A percentile compares a stretch with the other conserved stretches of the same genome.
Evolutionary conservation across 2,113 vertebrate species (phyloP).

Genomic region (Gila orcuttii): DNA sequence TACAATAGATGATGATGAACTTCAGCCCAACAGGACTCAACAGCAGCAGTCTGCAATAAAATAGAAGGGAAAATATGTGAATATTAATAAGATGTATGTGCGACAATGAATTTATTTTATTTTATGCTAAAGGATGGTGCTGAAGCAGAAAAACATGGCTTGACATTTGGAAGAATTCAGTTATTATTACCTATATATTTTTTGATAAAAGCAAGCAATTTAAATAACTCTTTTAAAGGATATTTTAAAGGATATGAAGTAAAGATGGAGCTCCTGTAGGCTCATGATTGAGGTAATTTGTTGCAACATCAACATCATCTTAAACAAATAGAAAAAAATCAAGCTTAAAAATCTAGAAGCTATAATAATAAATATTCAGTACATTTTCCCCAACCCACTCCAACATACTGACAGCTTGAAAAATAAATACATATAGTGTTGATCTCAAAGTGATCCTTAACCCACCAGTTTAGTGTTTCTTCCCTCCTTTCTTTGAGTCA

Average conservation of each 20-base stretch:
- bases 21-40: background rate
- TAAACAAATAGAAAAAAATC: conserved; percentile 71
- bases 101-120: too few species aligned
- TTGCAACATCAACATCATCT: conserved; percentile 69
- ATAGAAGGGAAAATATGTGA: background rate
- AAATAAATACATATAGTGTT: background rate
- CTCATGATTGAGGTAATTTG: conserved; percentile 69
- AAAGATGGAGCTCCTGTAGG: conserved; percentile 77
- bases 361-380: background rate
- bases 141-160: background rate
- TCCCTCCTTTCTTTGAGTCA: conserved; percentile 71
- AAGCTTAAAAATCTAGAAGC: background rate
- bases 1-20: background rate
- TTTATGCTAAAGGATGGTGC: too few species aligned
- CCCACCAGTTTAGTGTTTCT: conserved; percentile 53
- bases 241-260: conserved; percentile 77
- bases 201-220: background rate
- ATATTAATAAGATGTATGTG: background rate
- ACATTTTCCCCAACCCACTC: background rate
- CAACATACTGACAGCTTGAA: background rate
- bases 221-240: conserved; percentile 24
- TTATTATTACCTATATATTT: background rate
- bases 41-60: conserved; percentile 3
- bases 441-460: background rate
- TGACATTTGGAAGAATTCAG: background rate